Evolutionary conservation across 2,888 invertebrate species (phyloP), one percentile per base, ranked within the genome.

Genomic region (Boloria euphrosyne): DNA sequence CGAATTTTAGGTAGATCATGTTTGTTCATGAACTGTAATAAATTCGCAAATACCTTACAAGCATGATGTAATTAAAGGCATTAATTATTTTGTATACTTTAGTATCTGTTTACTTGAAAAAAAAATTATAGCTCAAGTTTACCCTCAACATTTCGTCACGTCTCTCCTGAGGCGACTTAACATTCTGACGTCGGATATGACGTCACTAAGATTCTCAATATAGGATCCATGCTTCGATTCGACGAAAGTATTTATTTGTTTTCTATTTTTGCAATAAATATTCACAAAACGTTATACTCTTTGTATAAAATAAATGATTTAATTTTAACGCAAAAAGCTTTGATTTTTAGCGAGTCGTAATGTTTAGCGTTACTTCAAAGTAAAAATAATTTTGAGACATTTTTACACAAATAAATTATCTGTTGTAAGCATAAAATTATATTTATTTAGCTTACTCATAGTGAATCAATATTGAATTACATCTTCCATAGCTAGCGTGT

Each of bases 141-240:
- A 57, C 22, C 57, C 46, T 46, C 22, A 22, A 13, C 18, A 57
- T 46, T 57, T 57, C 27, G 22, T 57, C 27, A n/a, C 2, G 27
- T 57, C 57, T 57, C 57, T 46, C 57, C 51, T 27, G 51, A 18
- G 58, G 5, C 58, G 57, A 18, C 27, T 63, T 63, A 47, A 38
- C 27, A 43, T 46, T 49, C 55, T 59, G 46, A 52, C 52, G 58
- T 59, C 52, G 52, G 46, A 52, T 52, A 52, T 52, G 65, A 65
- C 58, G 65, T 53, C 58, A 58, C 46, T 14, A 59, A 31, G 31
- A 47, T 16, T 51, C 58, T 46, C 27, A 58, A 50, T 64, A 44
- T 64, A 16, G 44, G 51, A 17, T 27, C 27, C 17, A 14, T 59
- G 49, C 49, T 59, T 59, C 31, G 38, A 38, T 38, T 38, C 49